Base-by-base conservation (phyloP, 2,888 invertebrate species). In the Agelastica alni region DNA sequence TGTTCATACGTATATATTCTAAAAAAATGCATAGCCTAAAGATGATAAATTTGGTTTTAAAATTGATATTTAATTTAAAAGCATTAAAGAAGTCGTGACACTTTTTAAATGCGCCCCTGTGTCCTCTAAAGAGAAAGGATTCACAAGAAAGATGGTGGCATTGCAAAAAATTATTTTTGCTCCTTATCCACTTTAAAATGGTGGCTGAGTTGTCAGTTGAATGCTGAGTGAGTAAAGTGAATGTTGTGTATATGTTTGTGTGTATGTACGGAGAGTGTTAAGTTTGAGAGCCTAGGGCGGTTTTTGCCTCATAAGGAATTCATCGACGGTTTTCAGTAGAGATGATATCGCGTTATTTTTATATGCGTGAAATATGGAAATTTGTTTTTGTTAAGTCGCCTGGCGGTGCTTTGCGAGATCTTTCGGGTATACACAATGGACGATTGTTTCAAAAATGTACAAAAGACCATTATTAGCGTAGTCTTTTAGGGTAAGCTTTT, bases 111-210 rank as follows among this genome's bases (percentile, higher is more conserved):
- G 9, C 34, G 16, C 16, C 34, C 14, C 34, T 36, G 34, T 16
- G 26, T 26, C 26, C 7, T 13, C 6, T n/a, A 36, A 31, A 31
- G 16, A 36, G 34, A 36, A 36, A 36, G 14, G 34, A 36, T 36
- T 7, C 43, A 30, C 28, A 18, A 28, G 37, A 39, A 34, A 48
- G 39, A 36, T 47, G 47, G 39, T 26, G 37, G 22, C 31, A 9
- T 26, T 10, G 30, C 31, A 37, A 48, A 48, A 48, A 48, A 48
- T 39, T 39, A 37, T 39, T 48, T 48, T 48, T 48, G 28, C 47
- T 48, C 39, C 18, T 48, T 48, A 48, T 48, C 39, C 47, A 48
- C 47, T 48, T 48, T 48, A 48, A 39, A 48, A 48, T 48, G 47
- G 47, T 48, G 47, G 28, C 47, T 47, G 47, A 47, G 37, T 47